Conservation (phyloP, 2,797 vertebrate species). For the Lutjanus argentimaculatus region DNA sequence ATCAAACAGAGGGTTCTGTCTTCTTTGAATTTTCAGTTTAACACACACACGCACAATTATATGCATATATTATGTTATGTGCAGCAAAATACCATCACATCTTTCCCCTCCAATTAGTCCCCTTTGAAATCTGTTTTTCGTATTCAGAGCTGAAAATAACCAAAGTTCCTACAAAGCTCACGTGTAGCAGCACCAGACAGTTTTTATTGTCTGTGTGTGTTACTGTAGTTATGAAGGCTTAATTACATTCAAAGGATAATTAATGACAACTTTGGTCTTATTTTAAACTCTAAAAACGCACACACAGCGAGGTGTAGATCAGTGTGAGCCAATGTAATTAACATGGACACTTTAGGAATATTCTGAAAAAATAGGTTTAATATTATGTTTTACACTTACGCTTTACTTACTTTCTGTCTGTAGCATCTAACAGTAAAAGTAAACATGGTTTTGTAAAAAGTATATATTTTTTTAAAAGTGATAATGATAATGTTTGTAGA, state of each 20-base stretch:
- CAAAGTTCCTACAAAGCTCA: constrained; percentile 3
- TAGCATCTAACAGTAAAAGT: not conserved
- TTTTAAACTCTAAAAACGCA: constrained; percentile 6
- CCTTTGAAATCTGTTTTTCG: not conserved
- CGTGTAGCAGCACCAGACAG: not conserved
- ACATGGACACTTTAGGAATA: too few relatives aligned
- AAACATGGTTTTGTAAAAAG: not conserved
- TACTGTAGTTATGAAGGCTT: not conserved
- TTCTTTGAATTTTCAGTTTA: not conserved
- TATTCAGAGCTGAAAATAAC: constrained; percentile 1
- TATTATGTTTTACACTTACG: not conserved
- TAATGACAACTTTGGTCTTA: constrained; percentile 6
- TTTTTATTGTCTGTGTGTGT: not conserved
- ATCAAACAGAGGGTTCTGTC: not conserved
- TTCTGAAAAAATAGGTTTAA: not conserved
- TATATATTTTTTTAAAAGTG: too few relatives aligned
- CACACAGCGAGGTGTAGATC: not conserved
- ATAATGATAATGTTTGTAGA: too few relatives aligned
- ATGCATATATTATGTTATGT: not conserved
- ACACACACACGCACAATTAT: not conserved
- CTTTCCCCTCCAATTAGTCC: not conserved
- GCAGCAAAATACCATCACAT: not conserved
- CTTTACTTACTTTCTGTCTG: not conserved
- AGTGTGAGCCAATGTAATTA: not conserved
- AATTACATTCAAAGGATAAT: constrained; percentile 16